Evolutionary conservation across 2,888 invertebrate species (phyloP), one percentile per base, ranked within the genome.

Genomic region (Drosophila cracens): DNA sequence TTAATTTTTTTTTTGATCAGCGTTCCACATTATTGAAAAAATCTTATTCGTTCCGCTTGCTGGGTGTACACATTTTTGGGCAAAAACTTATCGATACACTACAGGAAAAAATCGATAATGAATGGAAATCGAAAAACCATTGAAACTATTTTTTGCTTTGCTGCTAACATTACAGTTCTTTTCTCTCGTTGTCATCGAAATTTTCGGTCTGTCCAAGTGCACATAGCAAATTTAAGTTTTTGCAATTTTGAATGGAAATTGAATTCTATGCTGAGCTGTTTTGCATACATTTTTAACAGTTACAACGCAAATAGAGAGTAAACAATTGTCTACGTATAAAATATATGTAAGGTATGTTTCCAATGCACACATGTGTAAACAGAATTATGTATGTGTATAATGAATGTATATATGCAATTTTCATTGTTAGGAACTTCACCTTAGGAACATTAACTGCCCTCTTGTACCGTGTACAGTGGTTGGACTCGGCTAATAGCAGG

Each of bases 101-200:
- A 2, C 6, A 8, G 1, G n/a, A 21, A 29, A 31, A 29, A 10
- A 57, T 57, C 57, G 57, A 21, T 11, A 16, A 2, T 18, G 1
- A 8, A 10, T 10, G 3, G 43, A 31, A 21, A n/a, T 13, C 16
- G 16, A 46, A 46, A 7, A 6, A 21, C 13, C 4, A 13, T 0
- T 16, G 10, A 43, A 27, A 4, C 6, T 7, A 43, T 31, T 21
- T 6, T 29, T 57, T 21, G 16, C 11, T 40, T 18, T 43, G 40
- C 31, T 43, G 21, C 29, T 57, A 57, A 6, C 16, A 40, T 21
- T 2, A 10, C 21, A 57, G 16, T 18, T 31, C 31, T 21, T 3
- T 21, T 51, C 53, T 65, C 38, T 80, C 65, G 75, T 87, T 83
- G 81, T 70, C 77, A 62, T 79, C 86, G 72, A 88, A 88, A 84